Percentiles rank a stretch among this genome's conserved stretches.
Evolutionary conservation across 2,797 vertebrate genomes (phyloP).

Genomic region (Sebastes alutus): DNA sequence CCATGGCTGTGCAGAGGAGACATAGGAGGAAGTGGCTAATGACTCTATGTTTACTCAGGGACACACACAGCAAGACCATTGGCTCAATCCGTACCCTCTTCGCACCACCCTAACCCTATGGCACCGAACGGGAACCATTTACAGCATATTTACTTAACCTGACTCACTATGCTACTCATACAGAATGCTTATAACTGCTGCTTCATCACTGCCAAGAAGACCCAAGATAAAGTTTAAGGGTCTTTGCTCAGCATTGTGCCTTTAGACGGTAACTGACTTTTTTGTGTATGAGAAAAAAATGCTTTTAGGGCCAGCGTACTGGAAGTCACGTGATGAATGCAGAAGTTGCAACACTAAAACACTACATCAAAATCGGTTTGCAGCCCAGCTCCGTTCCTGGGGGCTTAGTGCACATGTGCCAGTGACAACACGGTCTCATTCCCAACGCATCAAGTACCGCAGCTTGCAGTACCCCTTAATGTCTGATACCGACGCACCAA

Average conservation of each 20-base stretch:
- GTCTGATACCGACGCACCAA: too few species aligned
- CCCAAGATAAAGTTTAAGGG: not conserved
- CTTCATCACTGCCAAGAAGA: constrained; percentile 6
- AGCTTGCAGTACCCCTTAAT: too few species aligned
- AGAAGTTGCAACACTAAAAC: not conserved
- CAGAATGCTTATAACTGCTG: not conserved
- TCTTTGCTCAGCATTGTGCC: not conserved
- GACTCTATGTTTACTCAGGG: constrained; percentile 66
- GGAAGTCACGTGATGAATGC: not conserved
- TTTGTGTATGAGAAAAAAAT: not conserved
- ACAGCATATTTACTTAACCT: constrained; percentile 45
- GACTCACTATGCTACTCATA: constrained; percentile 37
- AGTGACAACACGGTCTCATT: not conserved
- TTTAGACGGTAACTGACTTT: not conserved
- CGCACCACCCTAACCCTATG: constrained; percentile 8
- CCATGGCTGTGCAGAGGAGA: constrained; percentile 37
- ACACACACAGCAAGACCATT: constrained; percentile 31
- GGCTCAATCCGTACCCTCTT: constrained; percentile 15
- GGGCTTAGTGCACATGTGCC: not conserved
- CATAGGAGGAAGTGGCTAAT: constrained; percentile 63
- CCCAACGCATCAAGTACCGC: too few species aligned
- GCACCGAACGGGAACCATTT: constrained; percentile 21
- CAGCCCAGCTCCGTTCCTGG: not conserved
- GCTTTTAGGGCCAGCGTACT: not conserved
- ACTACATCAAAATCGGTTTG: not conserved